Evolutionary conservation across 2,113 vertebrate genomes (phyloP).

Genomic region (Ahaetulla prasina): DNA sequence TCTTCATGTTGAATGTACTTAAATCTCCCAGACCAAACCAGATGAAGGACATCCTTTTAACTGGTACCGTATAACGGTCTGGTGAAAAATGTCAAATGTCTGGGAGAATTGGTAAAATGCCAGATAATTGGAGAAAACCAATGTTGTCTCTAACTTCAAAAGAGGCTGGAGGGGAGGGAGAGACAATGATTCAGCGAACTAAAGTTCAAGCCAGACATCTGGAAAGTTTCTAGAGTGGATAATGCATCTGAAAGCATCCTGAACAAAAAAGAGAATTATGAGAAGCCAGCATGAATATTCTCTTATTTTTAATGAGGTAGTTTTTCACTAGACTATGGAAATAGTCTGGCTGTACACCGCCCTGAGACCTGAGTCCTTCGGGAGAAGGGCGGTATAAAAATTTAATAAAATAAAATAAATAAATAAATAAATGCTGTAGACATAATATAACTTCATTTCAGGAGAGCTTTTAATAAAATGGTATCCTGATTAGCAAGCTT

Average conservation of each 20-base stretch:
- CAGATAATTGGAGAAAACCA: neutral
- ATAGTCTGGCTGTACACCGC: too few relatives aligned
- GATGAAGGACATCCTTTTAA: neutral
- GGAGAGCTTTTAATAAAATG: neutral
- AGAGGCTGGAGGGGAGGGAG: fast-evolving
- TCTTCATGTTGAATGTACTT: neutral
- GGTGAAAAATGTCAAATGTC: neutral
- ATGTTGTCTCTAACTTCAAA: neutral
- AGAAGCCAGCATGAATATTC: neutral
- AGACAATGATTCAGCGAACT: neutral
- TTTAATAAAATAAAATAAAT: too few relatives aligned
- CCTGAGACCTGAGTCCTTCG: too few relatives aligned
- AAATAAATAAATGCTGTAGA: too few relatives aligned
- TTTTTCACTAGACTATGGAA: neutral
- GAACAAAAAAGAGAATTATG: neutral
- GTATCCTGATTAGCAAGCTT: neutral
- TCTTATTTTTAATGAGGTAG: neutral
- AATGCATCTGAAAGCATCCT: neutral
- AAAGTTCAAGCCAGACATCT: neutral
- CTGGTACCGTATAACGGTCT: neutral
- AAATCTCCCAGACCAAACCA: neutral
- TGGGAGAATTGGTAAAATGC: neutral
- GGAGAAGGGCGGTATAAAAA: too few relatives aligned
- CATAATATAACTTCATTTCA: neutral
- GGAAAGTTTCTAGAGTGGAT: neutral